Base-by-base conservation (phyloP, 2,113 vertebrate species). In the Ciconia boyciana region DNA sequence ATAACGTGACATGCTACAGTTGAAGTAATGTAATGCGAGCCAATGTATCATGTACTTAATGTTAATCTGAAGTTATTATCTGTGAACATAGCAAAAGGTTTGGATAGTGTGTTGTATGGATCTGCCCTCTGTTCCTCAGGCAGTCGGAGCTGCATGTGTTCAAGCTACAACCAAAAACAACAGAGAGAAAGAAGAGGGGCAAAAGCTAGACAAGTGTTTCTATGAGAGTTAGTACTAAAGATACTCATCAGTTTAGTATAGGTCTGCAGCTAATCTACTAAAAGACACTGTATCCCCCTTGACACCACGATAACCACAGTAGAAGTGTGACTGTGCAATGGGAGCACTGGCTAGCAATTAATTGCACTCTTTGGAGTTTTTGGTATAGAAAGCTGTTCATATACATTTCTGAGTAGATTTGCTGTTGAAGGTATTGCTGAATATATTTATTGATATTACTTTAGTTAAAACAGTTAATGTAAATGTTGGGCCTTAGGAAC, bases 11-110 rank as follows among this genome's bases (percentile, higher is more conserved):
- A 91, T 77, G 91, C 90, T 94, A 17, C 86, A 70, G 64, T 55
- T 80, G 84, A 76, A 90, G 84, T 75, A 88, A 93, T 18, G 83
- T 86, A 94, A 95, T 6, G 10, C 0, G 25, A 94, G 74, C 52
- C 94, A 77, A 22, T 26, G 89, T 66, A 93, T 96, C 94, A 85
- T 62, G 91, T 91, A 83, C 76, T 89, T 89, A 58, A 86, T 44
- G 65, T 49, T 97, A 93, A 96, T 97, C 90, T 75, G 7, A 64
- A 96, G 76, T 94, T 95, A 88, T 94, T 92, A 95, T 91, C 92
- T 82, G 64, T 29, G 88, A 87, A 48, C 58, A 25, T 52, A 78
- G 85, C 81, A 48, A 55, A 85, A 62, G 70, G 43, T 91, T 92
- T 24, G 87, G 69, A 13, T 48, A 2, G 26, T 7, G 51, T 25